Evolutionary conservation across 2,797 vertebrate genomes (phyloP), one percentile per base, ranked within the genome.

Genomic region (Protosalanx chinensis): DNA sequence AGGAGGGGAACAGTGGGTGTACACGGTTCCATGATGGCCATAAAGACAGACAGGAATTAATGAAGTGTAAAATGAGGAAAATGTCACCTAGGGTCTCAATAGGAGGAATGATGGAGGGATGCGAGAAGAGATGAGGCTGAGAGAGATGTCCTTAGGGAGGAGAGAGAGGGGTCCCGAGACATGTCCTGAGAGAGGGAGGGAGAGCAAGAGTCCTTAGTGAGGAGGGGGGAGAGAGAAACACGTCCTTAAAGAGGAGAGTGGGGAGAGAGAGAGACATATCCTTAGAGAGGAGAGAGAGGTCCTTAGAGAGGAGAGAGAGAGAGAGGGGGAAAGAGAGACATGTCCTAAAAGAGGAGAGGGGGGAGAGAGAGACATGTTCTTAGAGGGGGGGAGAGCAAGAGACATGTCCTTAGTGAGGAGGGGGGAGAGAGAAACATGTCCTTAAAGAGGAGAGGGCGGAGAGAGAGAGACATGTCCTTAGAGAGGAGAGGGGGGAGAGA

Each of bases 21-120:
- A 8, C 37, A 41, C 7, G 37, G 8, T 1, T 41, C 37, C 7
- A 3, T 46, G 41, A 46, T 83, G 63, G 61, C 70, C 66, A 86
- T 87, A 86, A 88, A 86, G 83, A 86, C 78, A 27, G 74, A 76
- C 81, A 70, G 78, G 81, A 86, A 80, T 81, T 90, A 92, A 92
- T 90, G 90, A 88, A 79, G 86, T 90, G 88, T 90, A 88, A 91
- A 92, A 91, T 92, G 83, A 92, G 88, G 82, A 91, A 88, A 91
- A 87, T 79, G 85, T 89, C 86, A 78, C 81, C 80, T 70, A 71
- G 27, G 46, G 82, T 83, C 64, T 68, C 57, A 61, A 49, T 30
- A 30, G 72, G 49, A 58, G 72, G 63, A 70, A 73, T 56, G 67
- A 53, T 33, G 27, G 13, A 41, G 49, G 56, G 29, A 29, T 60